Evolutionary conservation across 2,797 vertebrate genomes (phyloP), one percentile per base, ranked within the genome.

Genomic region (Melopsittacus undulatus): DNA sequence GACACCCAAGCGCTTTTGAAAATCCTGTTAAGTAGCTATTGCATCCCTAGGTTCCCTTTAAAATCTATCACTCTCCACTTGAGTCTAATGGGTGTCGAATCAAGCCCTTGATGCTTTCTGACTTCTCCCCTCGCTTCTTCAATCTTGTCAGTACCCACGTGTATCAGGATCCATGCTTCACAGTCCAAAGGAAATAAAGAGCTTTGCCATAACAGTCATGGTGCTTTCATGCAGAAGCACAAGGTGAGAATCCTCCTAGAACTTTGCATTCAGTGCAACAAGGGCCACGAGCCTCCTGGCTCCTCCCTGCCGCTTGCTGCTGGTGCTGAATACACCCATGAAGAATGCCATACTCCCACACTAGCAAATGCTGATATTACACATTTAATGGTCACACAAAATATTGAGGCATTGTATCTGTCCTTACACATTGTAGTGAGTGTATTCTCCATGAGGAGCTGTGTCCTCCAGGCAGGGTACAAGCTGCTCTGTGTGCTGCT

Each of bases 391-490:
- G 90, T 73, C 70, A 87, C 26, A 76, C 67, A 64, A 56, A 45
- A 49, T 43, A 68, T 26, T 45, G 52, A 85, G 95, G 92, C 88
- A 46, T 38, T 87, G 26, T n/a, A 88, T 63, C 94, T 96, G 89
- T 43, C 76, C 12, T 96, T 91, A 92, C 59, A 66, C 48, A 1
- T 82, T 97, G 96, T 93, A 97, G 96, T 13, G 73, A 97, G 96
- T 86, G 1, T 42, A 5, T 69, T 92, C 93, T 92, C 91, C 29
- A 3, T 20, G 52, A 62, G 34, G 61, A 66, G 77, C 92, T 67
- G 34, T 34, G 73, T 48, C 66, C 95, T 46, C 57, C 83, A 57
- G 93, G 87, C 90, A 57, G 89, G 40, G 66, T 73, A 66, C 82
- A 40, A 69, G 14, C 51, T 6, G 6, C 3, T 10, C 94, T 7